Conservation (phyloP, 2,797 vertebrate species). For the Urosaurus nigricauda region DNA sequence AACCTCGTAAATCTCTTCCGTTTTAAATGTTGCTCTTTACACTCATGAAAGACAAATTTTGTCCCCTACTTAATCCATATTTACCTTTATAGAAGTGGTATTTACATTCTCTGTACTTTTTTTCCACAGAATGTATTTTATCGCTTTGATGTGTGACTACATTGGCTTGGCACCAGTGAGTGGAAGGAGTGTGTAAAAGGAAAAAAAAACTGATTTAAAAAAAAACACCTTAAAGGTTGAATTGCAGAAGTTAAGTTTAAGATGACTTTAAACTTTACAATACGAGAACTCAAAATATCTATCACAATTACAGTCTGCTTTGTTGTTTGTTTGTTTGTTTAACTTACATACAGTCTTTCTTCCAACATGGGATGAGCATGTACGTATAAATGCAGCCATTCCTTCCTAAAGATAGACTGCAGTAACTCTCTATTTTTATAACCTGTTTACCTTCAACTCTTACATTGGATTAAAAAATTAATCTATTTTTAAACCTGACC, state of each 20-base stretch:
- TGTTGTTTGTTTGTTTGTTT: no score
- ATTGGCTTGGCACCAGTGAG: constrained; percentile 34
- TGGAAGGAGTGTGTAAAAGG: constrained; percentile 30
- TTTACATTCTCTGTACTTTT: constrained; percentile 41
- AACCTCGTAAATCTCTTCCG: constrained; percentile 44
- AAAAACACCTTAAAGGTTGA: background rate
- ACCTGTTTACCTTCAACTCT: background rate
- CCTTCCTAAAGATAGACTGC: background rate
- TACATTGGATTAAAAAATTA: background rate
- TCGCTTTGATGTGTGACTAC: constrained; percentile 37
- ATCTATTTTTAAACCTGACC: background rate
- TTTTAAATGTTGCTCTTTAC: constrained; percentile 41
- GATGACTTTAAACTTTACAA: no score
- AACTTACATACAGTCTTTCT: no score
- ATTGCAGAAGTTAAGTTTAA: background rate
- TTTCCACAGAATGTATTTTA: constrained; percentile 31
- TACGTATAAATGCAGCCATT: background rate
- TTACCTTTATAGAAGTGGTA: constrained; percentile 34
- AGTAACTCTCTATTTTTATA: background rate
- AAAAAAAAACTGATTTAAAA: background rate
- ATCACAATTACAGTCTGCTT: no score
- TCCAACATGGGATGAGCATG: background rate
- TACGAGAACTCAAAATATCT: background rate
- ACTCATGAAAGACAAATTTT: constrained; percentile 45
- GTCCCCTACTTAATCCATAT: constrained; percentile 39